A percentile compares a stretch with the other conserved stretches of the same genome.
Conservation (phyloP, 2,113 vertebrate species). For the Pogona vitticeps region DNA sequence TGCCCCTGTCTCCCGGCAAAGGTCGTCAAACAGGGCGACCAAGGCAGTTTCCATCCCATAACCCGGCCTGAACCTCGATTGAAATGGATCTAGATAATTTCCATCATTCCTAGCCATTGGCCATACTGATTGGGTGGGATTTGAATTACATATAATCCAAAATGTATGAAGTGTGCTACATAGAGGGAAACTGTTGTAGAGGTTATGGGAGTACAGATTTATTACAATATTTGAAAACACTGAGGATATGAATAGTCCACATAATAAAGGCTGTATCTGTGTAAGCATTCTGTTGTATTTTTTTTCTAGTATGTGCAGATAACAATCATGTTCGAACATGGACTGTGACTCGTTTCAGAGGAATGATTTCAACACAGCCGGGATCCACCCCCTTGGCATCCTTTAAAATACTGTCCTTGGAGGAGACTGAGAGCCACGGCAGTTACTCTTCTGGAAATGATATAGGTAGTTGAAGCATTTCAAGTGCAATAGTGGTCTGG, state of each 20-base stretch:
- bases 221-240: neutral
- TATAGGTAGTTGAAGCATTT: slow-evolving; percentile 80
- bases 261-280: neutral
- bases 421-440: slow-evolving; percentile 93
- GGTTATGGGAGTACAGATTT: neutral
- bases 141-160: neutral
- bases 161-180: neutral
- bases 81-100: too few relatives aligned
- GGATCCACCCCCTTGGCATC: slow-evolving; percentile 95
- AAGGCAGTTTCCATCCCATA: too few relatives aligned
- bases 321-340: slow-evolving; percentile 97
- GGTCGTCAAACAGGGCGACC: too few relatives aligned
- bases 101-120: neutral
- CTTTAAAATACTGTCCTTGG: slow-evolving; percentile 95
- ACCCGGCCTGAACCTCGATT: too few relatives aligned
- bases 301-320: slow-evolving; percentile 90
- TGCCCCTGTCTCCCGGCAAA: too few relatives aligned
- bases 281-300: neutral
- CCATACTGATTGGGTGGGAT: neutral
- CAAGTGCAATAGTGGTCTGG: neutral
- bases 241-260: neutral
- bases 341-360: slow-evolving; percentile 96
- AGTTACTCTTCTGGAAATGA: slow-evolving; percentile 96
- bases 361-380: slow-evolving; percentile 98
- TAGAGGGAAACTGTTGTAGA: too few relatives aligned